Conservation (phyloP, 2,113 vertebrate genomes). For the Toxotes chatareus region DNA sequence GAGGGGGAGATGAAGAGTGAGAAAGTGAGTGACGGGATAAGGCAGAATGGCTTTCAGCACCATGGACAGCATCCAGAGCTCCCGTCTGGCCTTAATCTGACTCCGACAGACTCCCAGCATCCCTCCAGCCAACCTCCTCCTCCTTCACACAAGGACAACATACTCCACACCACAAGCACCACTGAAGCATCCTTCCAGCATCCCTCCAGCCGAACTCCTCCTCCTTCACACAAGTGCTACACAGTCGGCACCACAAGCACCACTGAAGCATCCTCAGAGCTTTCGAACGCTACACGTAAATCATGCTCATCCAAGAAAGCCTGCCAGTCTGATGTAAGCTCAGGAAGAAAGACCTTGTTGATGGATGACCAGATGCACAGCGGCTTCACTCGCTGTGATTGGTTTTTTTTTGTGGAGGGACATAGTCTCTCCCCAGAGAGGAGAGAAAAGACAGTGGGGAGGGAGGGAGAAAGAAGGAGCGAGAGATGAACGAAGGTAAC, state of each 20-base stretch:
- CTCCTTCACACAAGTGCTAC: conserved; percentile 21
- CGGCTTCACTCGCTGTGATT: conserved; percentile 2
- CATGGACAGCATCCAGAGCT: conserved; percentile 68
- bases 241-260: conserved; percentile 25
- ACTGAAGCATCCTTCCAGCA: conserved; percentile 26
- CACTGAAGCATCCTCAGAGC: conserved; percentile 20
- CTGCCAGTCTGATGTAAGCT: conserved; percentile 13
- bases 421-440: conserved; percentile 13
- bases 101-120: conserved; percentile 46
- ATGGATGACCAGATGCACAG: not conserved
- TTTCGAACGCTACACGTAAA: conserved; percentile 19
- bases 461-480: not conserved
- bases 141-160: conserved; percentile 24
- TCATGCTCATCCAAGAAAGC: conserved; percentile 3
- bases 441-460: not conserved
- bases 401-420: conserved; percentile 23
- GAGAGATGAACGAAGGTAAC: conserved; percentile 18
- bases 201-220: conserved; percentile 19
- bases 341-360: conserved; percentile 8
- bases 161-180: conserved; percentile 24
- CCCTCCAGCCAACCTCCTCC: conserved; percentile 15
- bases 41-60: conserved; percentile 65
- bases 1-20: not conserved
- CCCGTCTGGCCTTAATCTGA: conserved; percentile 42
- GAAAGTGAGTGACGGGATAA: conserved; percentile 13